Conservation (phyloP, 2,797 vertebrate species). For the Tragelaphus oryx region DNA sequence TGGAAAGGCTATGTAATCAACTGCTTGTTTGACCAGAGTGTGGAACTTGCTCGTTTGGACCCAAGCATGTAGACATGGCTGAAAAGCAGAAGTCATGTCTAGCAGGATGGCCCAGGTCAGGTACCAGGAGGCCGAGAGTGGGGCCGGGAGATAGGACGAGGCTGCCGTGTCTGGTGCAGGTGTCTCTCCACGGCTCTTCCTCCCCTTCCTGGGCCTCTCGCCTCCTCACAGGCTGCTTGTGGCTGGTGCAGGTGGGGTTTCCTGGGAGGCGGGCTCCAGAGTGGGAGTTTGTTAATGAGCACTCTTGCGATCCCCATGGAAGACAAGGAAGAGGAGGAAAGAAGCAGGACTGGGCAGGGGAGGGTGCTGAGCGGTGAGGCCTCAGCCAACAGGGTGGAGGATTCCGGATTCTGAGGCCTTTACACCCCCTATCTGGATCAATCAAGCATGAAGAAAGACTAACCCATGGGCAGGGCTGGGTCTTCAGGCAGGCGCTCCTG, state of each 20-base stretch:
- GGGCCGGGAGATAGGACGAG: fast-evolving
- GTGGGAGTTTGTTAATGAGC: not conserved
- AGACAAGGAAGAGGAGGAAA: too few species aligned
- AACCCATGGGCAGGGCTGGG: too few species aligned
- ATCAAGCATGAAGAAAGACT: not conserved
- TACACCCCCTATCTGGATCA: not conserved
- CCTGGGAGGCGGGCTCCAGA: not conserved
- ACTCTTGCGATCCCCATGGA: too few species aligned
- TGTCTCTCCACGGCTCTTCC: not conserved
- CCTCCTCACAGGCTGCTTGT: not conserved
- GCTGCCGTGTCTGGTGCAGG: fast-evolving
- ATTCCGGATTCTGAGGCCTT: not conserved
- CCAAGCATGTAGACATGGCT: not conserved
- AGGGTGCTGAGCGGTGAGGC: fast-evolving
- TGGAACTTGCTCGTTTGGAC: not conserved
- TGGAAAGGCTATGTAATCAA: not conserved
- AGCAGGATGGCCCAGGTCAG: fast-evolving
- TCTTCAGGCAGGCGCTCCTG: fast-evolving
- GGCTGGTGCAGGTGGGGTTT: too few species aligned
- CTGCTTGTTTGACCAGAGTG: too few species aligned
- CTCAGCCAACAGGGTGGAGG: not conserved
- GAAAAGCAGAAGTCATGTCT: fast-evolving
- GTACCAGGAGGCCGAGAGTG: not conserved
- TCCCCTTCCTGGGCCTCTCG: not conserved
- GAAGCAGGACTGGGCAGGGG: not conserved